These are phyloP conservation scores for Vulpes vulpes DNA, from an alignment of 2,113 vertebrate species.

Conservation along the genomic window DNA sequence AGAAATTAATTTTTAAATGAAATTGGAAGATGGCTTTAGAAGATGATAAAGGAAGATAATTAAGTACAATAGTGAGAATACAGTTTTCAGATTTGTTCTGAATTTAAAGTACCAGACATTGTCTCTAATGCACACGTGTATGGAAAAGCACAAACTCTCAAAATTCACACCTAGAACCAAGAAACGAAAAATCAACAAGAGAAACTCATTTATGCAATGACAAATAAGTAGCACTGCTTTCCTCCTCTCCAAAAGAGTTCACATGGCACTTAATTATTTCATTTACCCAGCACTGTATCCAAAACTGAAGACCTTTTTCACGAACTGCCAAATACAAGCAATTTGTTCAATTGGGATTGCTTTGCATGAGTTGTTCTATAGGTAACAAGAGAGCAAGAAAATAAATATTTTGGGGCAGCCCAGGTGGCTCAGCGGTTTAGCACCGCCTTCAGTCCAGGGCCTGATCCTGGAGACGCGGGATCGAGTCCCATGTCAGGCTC, in stretches of 20 bases:
- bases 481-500: too few species aligned
- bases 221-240: background rate
- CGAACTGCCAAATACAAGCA: slow-evolving; percentile 60
- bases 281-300: slow-evolving; percentile 57
- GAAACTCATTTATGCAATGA: background rate
- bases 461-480: too few species aligned
- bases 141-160: background rate
- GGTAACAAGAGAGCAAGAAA: background rate
- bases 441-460: too few species aligned
- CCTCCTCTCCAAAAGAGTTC: background rate
- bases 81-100: slow-evolving; percentile 72
- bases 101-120: slow-evolving; percentile 65
- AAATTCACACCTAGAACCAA: slow-evolving; percentile 27
- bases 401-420: background rate
- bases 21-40: slow-evolving; percentile 73
- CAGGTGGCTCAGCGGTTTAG: too few species aligned
- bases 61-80: slow-evolving; percentile 73
- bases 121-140: background rate
- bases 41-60: slow-evolving; percentile 71
- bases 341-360: background rate
- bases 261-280: slow-evolving; percentile 71
- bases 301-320: slow-evolving; percentile 65
- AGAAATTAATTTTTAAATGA: slow-evolving; percentile 84
- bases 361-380: background rate
- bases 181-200: slow-evolving; percentile 27